Conservation (phyloP, 2,113 vertebrate genomes). For the Larimichthys polyactis region DNA sequence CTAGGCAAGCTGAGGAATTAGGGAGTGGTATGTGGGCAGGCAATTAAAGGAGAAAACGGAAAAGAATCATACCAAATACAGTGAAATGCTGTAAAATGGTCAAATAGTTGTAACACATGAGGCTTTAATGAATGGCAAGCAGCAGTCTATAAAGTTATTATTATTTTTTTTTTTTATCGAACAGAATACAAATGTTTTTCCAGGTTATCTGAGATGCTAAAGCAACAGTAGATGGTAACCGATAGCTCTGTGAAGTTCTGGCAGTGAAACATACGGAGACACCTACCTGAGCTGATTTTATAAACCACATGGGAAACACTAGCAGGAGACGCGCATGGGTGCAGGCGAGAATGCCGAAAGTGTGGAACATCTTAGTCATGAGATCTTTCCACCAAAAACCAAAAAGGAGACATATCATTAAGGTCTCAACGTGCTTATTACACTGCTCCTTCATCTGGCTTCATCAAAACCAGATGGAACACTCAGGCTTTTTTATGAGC, state of each 20-base stretch:
- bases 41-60: constrained; percentile 45
- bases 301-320: constrained; percentile 55
- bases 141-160: no score
- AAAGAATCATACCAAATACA: constrained; percentile 12
- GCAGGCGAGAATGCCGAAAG: constrained; percentile 28
- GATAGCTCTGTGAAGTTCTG: neutral
- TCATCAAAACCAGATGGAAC: constrained; percentile 77
- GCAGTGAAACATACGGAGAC: constrained; percentile 25
- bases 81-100: neutral
- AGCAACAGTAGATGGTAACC: constrained; percentile 14
- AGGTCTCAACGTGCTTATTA: constrained; percentile 79
- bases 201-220: constrained; percentile 29
- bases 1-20: constrained; percentile 83
- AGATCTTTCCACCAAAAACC: constrained; percentile 62
- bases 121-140: neutral
- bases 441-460: constrained; percentile 61
- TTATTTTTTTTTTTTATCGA: neutral
- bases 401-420: constrained; percentile 79
- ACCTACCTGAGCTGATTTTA: constrained; percentile 32
- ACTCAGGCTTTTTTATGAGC: constrained; percentile 44
- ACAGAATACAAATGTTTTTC: neutral
- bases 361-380: constrained; percentile 80
- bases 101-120: neutral
- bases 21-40: constrained; percentile 69
- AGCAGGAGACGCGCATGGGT: constrained; percentile 37